These are phyloP conservation scores for Torymus aiolomorphi DNA, from an alignment of 2,888 invertebrate genomes.

Conservation along the genomic window DNA sequence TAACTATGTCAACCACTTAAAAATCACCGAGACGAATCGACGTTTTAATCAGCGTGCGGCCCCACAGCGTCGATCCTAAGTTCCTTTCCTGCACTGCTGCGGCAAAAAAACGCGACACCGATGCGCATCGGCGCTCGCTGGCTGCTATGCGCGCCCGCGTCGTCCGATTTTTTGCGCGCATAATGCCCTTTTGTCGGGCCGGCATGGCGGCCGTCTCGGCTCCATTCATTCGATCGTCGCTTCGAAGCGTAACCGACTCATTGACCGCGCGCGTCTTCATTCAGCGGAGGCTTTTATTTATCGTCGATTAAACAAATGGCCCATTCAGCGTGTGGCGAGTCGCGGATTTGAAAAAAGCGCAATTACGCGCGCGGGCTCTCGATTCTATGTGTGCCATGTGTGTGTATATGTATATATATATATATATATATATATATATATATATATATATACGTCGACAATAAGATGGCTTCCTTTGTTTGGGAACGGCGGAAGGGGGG, in stretches of 20 bases:
- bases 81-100: no score
- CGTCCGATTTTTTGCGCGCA: conserved; percentile 16
- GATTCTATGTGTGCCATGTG: no score
- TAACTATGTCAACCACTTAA: no score
- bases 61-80: no score
- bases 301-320: conserved; percentile 49
- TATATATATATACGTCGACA: not conserved
- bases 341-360: conserved; percentile 1
- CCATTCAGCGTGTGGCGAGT: conserved; percentile 36
- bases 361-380: not conserved
- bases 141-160: no score
- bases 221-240: conserved; percentile 15
- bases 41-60: no score
- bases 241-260: conserved; percentile 48
- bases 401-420: no score
- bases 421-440: no score
- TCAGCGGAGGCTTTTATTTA: conserved; percentile 42
- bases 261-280: conserved; percentile 39
- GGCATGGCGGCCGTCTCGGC: not conserved
- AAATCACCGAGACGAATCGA: no score
- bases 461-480: conserved; percentile 39
- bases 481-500: no score
- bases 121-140: conserved; percentile 12
- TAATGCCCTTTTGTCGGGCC: conserved; percentile 44
- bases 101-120: not conserved